Evolutionary conservation across 1,140 invertebrate species (phyloP), one percentile per base, ranked within the genome.

Genomic region (Centruroides vittatus): DNA sequence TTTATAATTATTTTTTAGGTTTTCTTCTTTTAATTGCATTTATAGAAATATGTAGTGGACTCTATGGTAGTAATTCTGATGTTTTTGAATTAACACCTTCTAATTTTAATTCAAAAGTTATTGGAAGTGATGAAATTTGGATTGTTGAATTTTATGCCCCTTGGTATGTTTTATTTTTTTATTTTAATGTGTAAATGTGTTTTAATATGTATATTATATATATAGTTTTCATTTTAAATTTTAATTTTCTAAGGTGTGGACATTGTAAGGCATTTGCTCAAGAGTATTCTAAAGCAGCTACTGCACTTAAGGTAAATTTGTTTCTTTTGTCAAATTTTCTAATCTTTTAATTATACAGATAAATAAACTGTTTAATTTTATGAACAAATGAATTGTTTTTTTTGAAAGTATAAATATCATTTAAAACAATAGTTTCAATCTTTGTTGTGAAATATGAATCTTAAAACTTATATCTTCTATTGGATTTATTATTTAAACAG

Each of bases 121-220:
- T 85, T 57, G 81, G 90, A 65, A 83, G 87, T 66, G 86, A 94
- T 76, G 81, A 85, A 68, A 75, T 96, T 53, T 95, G 91, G 91
- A 76, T 96, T 55, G 86, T 96, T n/a, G 89, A 93, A 72, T 96
- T 94, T 74, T 96, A 81, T 76, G 92, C 92, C 1, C 91, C 91
- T 1, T 96, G 92, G 92, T 93, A 88, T 75, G 61, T 35, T 9
- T 61, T 59, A 10, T 23, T 23, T 23, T 23, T 23, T 23, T 23
- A 23, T 23, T 23, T 23, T 23, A 23, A 23, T 23, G 23, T 23
- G 23, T 23, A 23, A 23, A 23, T 23, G 23, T 23, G 23, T 23
- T 23, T 23, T 23, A 23, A 23, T 23, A 23, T 23, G 91, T 93
- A 88, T 75, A 58, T 35, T 9, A 50, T 59, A 3, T 23, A 49